phyloP scores from a whole-genome alignment of 1,140 invertebrate genomes.

The Nylanderia fulva region DNA sequence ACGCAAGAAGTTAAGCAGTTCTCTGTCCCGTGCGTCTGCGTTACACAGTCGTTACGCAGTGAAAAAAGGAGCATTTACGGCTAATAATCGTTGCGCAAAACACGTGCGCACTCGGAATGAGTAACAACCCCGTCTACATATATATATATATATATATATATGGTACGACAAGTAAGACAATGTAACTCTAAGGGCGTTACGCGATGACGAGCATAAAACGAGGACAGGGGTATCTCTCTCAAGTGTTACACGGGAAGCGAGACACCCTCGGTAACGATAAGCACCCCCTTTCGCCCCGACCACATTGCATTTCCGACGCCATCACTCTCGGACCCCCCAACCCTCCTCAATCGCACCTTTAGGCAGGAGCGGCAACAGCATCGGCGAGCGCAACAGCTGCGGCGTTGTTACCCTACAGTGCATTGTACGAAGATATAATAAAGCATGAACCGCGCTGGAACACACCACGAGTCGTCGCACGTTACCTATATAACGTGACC shows the following conservation, averaged over 20 bases:
- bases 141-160: too few relatives aligned
- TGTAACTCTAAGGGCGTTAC: slow-evolving; percentile 33
- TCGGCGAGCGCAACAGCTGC: slow-evolving; percentile 57
- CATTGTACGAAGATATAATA: slow-evolving; percentile 82
- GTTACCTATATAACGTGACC: slow-evolving; percentile 73
- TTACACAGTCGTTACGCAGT: slow-evolving; percentile 6
- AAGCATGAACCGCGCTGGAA: slow-evolving; percentile 80
- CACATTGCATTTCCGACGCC: slow-evolving; percentile 60
- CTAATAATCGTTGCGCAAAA: slow-evolving; percentile 23
- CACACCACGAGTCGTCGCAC: slow-evolving; percentile 74
- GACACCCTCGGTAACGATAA: slow-evolving; percentile 45
- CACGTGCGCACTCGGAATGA: slow-evolving; percentile 21
- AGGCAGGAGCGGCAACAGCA: slow-evolving; percentile 58
- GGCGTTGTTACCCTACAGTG: slow-evolving; percentile 52
- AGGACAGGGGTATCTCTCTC: slow-evolving; percentile 39
- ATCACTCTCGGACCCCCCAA: slow-evolving; percentile 48
- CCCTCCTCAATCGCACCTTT: slow-evolving; percentile 46
- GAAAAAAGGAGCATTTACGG: slow-evolving; percentile 32
- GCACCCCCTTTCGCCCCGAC: not conserved
- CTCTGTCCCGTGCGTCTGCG: slow-evolving; percentile 48
- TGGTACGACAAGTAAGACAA: slow-evolving; percentile 44
- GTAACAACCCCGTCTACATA: slow-evolving; percentile 20
- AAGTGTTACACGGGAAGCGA: slow-evolving; percentile 43
- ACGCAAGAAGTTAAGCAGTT: slow-evolving; percentile 35
- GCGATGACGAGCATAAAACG: slow-evolving; percentile 27